phyloP scores from a whole-genome alignment of 2,113 vertebrate species.

The Oncorhynchus masou region DNA sequence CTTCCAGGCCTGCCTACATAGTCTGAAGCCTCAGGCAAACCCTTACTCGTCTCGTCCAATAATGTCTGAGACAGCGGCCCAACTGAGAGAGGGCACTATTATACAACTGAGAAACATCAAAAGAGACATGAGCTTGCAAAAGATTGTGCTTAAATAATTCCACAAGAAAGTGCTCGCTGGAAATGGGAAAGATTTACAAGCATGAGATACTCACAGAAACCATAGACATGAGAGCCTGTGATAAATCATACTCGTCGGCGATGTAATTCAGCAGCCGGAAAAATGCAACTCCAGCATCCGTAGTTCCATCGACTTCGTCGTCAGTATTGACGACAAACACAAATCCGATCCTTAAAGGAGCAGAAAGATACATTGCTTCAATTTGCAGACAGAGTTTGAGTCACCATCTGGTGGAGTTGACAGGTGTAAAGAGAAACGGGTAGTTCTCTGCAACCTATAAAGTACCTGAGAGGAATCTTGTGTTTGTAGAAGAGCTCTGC shows the following conservation, averaged over 20 bases:
- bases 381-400: constrained; percentile 59
- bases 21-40: constrained; percentile 32
- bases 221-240: constrained; percentile 83
- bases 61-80: constrained; percentile 37
- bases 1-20: constrained; percentile 31
- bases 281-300: constrained; percentile 86
- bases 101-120: constrained; percentile 31
- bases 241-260: constrained; percentile 78
- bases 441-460: constrained; percentile 27
- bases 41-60: constrained; percentile 41
- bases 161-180: constrained; percentile 13
- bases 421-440: constrained; percentile 51
- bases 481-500: constrained; percentile 86
- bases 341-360: constrained; percentile 87
- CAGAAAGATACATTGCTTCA: constrained; percentile 51
- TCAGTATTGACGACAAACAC: constrained; percentile 88
- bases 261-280: constrained; percentile 89
- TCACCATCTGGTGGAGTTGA: constrained; percentile 48
- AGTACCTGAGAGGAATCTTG: constrained; percentile 88
- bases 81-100: constrained; percentile 30
- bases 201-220: constrained; percentile 79
- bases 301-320: constrained; percentile 81
- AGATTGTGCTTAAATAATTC: constrained; percentile 29
- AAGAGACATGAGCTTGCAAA: constrained; percentile 27
- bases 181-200: constrained; percentile 49